Evolutionary conservation across 2,888 invertebrate species (phyloP).

Genomic region (Ommatoiulus sabulosus): DNA sequence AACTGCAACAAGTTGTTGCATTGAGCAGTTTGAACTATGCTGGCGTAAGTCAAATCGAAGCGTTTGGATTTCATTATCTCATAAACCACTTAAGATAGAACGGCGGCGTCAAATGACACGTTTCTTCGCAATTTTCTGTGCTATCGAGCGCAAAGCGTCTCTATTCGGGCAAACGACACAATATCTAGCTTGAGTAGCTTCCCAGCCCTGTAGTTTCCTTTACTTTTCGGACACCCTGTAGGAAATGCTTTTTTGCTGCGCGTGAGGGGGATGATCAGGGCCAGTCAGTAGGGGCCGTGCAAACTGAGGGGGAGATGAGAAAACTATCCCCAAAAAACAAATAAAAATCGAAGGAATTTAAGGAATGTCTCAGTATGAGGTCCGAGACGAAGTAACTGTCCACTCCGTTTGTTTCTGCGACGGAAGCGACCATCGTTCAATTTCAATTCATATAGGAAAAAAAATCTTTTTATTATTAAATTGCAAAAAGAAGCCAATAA

Average conservation of each 20-base stretch:
- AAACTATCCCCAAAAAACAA: neutral
- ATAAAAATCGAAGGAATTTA: slow-evolving; percentile 5
- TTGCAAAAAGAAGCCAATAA: slow-evolving; percentile 32
- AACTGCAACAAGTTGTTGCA: too few species aligned
- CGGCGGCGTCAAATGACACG: too few species aligned
- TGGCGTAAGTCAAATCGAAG: too few species aligned
- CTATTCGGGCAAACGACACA: too few species aligned
- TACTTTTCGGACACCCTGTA: neutral
- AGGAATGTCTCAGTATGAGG: slow-evolving; percentile 30
- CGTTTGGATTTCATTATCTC: too few species aligned
- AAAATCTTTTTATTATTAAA: slow-evolving; percentile 9
- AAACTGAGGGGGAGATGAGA: neutral
- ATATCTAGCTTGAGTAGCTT: too few species aligned
- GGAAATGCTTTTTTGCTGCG: neutral
- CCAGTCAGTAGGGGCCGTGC: neutral
- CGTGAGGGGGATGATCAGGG: neutral
- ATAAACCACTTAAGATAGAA: too few species aligned
- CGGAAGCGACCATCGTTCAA: slow-evolving; percentile 35
- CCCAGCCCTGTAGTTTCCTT: too few species aligned
- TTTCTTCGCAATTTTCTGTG: too few species aligned
- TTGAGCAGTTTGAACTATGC: too few species aligned
- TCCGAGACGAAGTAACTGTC: slow-evolving; percentile 3
- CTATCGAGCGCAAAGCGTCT: too few species aligned
- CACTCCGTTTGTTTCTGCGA: neutral
- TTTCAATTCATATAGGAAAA: neutral